These are phyloP conservation scores for Meghimatium bilineatum DNA, from an alignment of 2,888 invertebrate species.

Conservation along the genomic window DNA sequence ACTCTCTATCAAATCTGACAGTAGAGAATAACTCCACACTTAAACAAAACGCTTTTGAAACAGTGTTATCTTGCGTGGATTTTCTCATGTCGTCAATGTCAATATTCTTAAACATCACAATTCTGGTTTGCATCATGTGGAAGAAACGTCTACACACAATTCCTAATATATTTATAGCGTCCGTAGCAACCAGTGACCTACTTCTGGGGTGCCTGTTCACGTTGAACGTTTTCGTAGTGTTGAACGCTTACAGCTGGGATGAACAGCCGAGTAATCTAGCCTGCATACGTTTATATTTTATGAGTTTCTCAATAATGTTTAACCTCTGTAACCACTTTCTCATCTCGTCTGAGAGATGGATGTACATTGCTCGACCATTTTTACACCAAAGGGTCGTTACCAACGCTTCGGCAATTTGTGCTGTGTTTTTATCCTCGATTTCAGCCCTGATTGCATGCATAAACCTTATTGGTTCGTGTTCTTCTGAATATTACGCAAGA, in stretches of 20 bases:
- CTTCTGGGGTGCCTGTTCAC: background rate
- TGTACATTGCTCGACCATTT: constrained; percentile 23
- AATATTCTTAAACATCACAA: background rate
- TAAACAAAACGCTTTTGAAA: too few relatives aligned
- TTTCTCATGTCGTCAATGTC: background rate
- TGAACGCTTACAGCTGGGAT: background rate
- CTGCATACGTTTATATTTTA: background rate
- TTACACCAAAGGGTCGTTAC: constrained; percentile 5
- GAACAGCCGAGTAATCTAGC: background rate
- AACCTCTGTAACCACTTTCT: background rate
- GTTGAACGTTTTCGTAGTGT: background rate
- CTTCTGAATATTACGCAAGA: background rate
- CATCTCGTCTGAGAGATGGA: background rate
- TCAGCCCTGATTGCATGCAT: background rate
- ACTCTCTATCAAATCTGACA: too few relatives aligned
- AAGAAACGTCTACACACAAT: constrained; percentile 8
- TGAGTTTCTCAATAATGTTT: background rate
- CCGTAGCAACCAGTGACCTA: background rate
- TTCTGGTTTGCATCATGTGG: background rate
- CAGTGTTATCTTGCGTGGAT: background rate
- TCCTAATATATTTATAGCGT: constrained; percentile 2
- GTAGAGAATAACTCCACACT: too few relatives aligned
- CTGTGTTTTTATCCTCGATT: background rate
- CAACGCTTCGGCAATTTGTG: too few relatives aligned
- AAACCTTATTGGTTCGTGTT: background rate